These are phyloP conservation scores for Notechis scutatus DNA, from an alignment of 2,113 vertebrate genomes.

Conservation along the genomic window DNA sequence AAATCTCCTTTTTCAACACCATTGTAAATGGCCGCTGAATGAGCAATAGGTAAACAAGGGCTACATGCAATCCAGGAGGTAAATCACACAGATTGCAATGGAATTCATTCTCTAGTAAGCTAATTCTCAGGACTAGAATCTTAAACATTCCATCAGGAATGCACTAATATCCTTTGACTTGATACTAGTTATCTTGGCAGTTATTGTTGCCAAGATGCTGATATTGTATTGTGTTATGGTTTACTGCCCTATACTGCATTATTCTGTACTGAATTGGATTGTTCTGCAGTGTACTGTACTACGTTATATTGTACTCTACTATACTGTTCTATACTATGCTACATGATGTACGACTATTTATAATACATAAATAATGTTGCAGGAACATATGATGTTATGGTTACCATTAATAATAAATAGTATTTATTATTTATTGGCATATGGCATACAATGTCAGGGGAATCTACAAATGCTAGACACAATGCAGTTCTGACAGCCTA, in stretches of 20 bases:
- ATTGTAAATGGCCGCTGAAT: too few relatives aligned
- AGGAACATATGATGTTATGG: neutral
- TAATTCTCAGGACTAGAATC: neutral
- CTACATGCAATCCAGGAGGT: too few relatives aligned
- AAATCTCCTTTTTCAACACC: neutral
- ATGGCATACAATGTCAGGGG: too few relatives aligned
- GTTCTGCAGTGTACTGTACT: too few relatives aligned
- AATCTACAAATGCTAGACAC: too few relatives aligned
- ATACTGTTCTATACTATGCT: too few relatives aligned
- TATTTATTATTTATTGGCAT: too few relatives aligned
- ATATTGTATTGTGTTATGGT: neutral
- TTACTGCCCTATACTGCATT: neutral
- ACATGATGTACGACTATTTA: too few relatives aligned
- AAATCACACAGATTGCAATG: too few relatives aligned
- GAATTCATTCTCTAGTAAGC: neutral
- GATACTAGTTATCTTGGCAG: neutral
- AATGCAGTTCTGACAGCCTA: too few relatives aligned
- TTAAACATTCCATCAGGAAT: neutral
- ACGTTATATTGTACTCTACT: too few relatives aligned
- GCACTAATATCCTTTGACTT: neutral
- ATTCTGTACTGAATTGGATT: neutral
- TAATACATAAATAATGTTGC: neutral
- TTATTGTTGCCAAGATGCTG: neutral
- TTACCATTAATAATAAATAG: neutral
- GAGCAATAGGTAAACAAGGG: too few relatives aligned